Evolutionary conservation across 2,888 invertebrate species (phyloP), one percentile per base, ranked within the genome.

Genomic region (Sminthurides aquaticus): DNA sequence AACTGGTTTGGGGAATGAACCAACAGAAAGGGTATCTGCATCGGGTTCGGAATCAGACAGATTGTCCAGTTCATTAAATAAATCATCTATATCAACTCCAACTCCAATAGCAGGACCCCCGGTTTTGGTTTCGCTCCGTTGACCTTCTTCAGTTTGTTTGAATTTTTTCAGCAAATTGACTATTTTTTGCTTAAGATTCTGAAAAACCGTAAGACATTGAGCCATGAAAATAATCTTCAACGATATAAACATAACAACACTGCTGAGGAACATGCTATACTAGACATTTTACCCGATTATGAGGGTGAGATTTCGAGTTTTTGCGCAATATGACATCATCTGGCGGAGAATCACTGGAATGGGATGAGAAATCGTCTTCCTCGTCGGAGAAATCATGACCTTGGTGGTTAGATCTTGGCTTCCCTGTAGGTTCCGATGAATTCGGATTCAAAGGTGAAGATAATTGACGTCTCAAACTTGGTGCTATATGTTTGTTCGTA

Each of bases 161-260:
- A 99, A 98, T 76, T 94, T 87, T 78, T 91, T 90, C 77, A 99
- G 81, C 74, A 99, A 81, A 60, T 96, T 92, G 70, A 95, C 91
- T 80, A 99, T 95, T 81, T 92, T 92, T 81, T 98, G 95, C 80
- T 97, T 98, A 77, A 98, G 83, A 81, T 98, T 98, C 77, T 93
- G 85, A 91, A 84, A 76, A 61, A 69, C 81, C 18, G 8, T 52
- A 71, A n/a, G 27, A 58, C 48, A 52, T 28, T 52, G 29, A 43
- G 29, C 24, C 24, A 56, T 64, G 3, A 43, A 62, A n/a, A 26
- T 24, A 5, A 26, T 11, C 57, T 56, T 56, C 5, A 25, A 18
- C 22, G 18, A 58, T n/a, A n/a, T n/a, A 58, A 27, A 18, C 15
- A 34, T 34, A 34, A 34, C 43, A 34, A 15, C n/a, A n/a, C n/a